These are phyloP conservation scores for Diploscapter pachys DNA, from an alignment of 1,140 invertebrate genomes.

Conservation along the genomic window DNA sequence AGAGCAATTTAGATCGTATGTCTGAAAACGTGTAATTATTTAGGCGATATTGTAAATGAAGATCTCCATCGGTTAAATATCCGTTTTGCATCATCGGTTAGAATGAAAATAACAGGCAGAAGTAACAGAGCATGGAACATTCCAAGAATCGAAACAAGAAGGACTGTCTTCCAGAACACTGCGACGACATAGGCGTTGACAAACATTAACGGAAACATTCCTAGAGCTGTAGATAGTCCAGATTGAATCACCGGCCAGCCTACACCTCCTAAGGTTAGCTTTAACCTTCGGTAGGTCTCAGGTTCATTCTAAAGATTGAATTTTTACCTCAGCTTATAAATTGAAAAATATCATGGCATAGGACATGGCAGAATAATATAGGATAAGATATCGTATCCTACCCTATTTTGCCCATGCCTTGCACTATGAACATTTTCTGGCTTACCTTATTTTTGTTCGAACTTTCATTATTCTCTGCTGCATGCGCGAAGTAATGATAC, in stretches of 20 bases:
- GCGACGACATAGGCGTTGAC: constrained; percentile 54
- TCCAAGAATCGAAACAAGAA: constrained; percentile 46
- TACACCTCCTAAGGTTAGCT: constrained; percentile 43
- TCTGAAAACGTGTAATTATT: too few species aligned
- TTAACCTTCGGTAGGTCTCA: too few species aligned
- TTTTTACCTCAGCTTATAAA: too few species aligned
- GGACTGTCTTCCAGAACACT: constrained; percentile 57
- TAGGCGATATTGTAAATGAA: too few species aligned
- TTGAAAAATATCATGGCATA: too few species aligned
- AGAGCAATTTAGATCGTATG: too few species aligned
- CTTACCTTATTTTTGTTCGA: too few species aligned
- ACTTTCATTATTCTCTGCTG: constrained; percentile 8
- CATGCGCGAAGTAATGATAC: constrained; percentile 54
- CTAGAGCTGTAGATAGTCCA: constrained; percentile 23
- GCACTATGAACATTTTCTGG: too few species aligned
- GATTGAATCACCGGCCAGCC: constrained; percentile 50
- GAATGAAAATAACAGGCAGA: constrained; percentile 39
- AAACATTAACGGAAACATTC: constrained; percentile 54
- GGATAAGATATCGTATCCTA: too few species aligned
- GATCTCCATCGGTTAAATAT: constrained; percentile 5
- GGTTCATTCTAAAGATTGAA: too few species aligned
- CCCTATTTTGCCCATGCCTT: too few species aligned
- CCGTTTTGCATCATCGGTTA: constrained; percentile 29
- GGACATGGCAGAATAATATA: too few species aligned
- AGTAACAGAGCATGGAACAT: constrained; percentile 39